These are phyloP conservation scores for Phaonia tiefii DNA, from an alignment of 2,888 invertebrate species.

Conservation along the genomic window DNA sequence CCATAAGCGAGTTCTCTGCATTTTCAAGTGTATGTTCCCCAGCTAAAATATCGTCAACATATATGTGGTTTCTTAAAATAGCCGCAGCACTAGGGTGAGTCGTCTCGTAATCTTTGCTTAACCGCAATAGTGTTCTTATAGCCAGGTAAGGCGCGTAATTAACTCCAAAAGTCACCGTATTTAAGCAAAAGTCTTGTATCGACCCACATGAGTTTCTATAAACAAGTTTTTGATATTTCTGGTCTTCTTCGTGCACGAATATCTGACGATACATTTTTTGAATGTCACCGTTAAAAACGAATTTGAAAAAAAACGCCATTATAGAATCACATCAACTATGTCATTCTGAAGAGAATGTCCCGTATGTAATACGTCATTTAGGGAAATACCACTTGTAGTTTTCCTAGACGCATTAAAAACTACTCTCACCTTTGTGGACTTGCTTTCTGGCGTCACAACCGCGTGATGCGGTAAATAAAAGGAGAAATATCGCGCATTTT, in stretches of 20 bases:
- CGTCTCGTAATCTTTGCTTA: conserved; percentile 44
- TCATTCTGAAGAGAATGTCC: too few relatives aligned
- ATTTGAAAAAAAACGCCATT: conserved; percentile 13
- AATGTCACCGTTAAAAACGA: conserved; percentile 35
- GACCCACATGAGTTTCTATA: conserved; percentile 15
- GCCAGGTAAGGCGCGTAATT: conserved; percentile 63
- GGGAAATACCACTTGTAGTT: conserved; percentile 40
- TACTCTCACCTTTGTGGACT: too few relatives aligned
- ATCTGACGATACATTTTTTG: too few relatives aligned
- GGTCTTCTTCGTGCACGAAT: conserved; percentile 41
- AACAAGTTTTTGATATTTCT: conserved; percentile 61
- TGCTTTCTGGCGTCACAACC: conserved; percentile 52
- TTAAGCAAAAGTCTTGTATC: too few relatives aligned
- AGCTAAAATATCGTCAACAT: conserved; percentile 47
- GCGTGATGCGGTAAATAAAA: conserved; percentile 49
- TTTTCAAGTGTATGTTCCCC: too few relatives aligned
- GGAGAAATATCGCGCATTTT: background rate
- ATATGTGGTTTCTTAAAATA: conserved; percentile 15
- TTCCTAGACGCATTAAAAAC: conserved; percentile 61
- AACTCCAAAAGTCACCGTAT: conserved; percentile 64
- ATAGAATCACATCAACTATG: too few relatives aligned
- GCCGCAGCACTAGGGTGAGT: conserved; percentile 37
- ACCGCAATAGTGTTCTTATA: conserved; percentile 52
- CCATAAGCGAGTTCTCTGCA: background rate
- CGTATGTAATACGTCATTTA: too few relatives aligned